These are phyloP conservation scores for Rhodeus uyekii DNA, from an alignment of 2,797 vertebrate genomes.

Conservation along the genomic window DNA sequence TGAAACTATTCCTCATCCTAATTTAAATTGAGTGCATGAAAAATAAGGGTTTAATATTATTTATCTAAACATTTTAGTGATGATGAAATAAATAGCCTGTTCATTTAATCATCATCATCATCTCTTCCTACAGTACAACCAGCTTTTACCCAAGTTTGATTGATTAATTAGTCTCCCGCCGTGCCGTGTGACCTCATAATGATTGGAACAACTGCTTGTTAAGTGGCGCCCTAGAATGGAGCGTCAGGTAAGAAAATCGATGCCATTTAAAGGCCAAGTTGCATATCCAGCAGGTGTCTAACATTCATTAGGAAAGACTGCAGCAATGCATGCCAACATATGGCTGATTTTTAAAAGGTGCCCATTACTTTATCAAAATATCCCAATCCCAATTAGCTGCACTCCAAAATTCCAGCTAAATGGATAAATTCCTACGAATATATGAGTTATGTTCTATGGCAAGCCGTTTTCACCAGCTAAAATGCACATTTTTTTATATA, in stretches of 20 bases:
- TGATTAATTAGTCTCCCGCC: slow-evolving; percentile 48
- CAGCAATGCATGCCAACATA: slow-evolving; percentile 1
- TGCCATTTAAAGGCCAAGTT: slow-evolving; percentile 60
- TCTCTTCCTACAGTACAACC: not conserved
- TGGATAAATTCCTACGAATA: too few relatives aligned
- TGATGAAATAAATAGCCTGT: not conserved
- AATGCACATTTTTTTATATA: too few relatives aligned
- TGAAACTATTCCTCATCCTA: not conserved
- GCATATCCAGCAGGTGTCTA: slow-evolving; percentile 39
- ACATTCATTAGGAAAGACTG: slow-evolving; percentile 21
- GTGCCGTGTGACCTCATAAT: slow-evolving; percentile 51
- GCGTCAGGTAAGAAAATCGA: slow-evolving; percentile 50
- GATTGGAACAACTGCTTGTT: slow-evolving; percentile 43
- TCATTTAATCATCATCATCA: not conserved
- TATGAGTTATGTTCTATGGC: too few relatives aligned
- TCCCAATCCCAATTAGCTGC: too few relatives aligned
- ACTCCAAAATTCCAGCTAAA: too few relatives aligned
- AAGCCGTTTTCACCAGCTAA: too few relatives aligned
- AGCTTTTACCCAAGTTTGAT: slow-evolving; percentile 22
- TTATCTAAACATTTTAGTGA: not conserved
- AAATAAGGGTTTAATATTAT: not conserved
- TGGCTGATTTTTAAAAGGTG: not conserved
- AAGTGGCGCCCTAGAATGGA: slow-evolving; percentile 41
- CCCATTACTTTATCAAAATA: not conserved
- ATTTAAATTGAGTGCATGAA: not conserved